Percentiles rank a stretch among this genome's conserved stretches.
Evolutionary conservation across 2,113 vertebrate genomes (phyloP).

Genomic region (Xyliphius kryptos): DNA sequence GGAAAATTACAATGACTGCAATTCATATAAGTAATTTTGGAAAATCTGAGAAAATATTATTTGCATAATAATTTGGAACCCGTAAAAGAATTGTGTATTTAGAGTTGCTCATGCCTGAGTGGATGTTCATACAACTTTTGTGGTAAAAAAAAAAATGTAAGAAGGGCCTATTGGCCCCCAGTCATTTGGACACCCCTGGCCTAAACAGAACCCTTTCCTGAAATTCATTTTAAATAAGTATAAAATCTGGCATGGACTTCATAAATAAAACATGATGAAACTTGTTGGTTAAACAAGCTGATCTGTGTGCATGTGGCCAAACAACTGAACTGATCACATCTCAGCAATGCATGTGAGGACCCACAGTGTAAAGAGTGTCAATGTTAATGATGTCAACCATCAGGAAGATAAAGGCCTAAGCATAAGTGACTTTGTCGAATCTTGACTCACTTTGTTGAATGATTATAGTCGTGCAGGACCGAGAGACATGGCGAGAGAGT

Average conservation of each 20-base stretch:
- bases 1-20: too few species aligned
- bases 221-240: background rate
- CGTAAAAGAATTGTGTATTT: too few species aligned
- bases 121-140: too few species aligned
- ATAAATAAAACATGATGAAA: constrained; percentile 40
- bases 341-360: background rate
- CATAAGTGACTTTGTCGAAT: constrained; percentile 26
- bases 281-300: constrained; percentile 8
- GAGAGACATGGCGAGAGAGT: background rate
- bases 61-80: too few species aligned
- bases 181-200: too few species aligned
- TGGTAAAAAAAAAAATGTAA: too few species aligned
- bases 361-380: constrained; percentile 28
- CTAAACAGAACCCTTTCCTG: too few species aligned
- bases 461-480: constrained; percentile 31
- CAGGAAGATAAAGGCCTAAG: constrained; percentile 30
- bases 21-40: too few species aligned
- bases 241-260: constrained; percentile 6
- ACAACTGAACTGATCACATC: constrained; percentile 25
- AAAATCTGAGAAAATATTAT: too few species aligned
- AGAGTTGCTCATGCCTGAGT: too few species aligned
- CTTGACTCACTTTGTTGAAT: constrained; percentile 50
- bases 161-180: too few species aligned
- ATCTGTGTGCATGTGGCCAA: background rate
- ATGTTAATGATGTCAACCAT: constrained; percentile 40